A percentile compares a stretch with the other conserved stretches of the same genome.
Conservation (phyloP, 2,888 invertebrate species). For the Cotesia congregata region DNA sequence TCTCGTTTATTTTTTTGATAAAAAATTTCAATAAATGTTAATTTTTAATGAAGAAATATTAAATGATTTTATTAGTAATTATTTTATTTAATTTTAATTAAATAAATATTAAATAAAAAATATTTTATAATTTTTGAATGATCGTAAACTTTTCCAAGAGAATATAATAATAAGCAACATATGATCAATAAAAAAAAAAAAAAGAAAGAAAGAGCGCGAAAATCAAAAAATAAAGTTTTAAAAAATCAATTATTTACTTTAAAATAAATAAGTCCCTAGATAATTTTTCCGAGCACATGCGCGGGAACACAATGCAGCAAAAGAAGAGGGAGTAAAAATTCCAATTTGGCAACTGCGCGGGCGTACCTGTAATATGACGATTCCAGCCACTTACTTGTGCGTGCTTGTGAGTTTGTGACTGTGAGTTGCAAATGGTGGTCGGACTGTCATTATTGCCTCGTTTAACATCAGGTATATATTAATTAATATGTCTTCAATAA, state of each 20-base stretch:
- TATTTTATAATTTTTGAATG: too few species aligned
- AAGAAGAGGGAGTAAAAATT: constrained; percentile 8
- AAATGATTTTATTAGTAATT: too few species aligned
- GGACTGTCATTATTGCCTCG: constrained; percentile 65
- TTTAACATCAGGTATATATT: constrained; percentile 66
- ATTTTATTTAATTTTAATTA: too few species aligned
- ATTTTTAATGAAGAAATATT: too few species aligned
- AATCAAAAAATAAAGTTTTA: too few species aligned
- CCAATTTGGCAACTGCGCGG: constrained; percentile 24
- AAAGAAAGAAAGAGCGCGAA: too few species aligned
- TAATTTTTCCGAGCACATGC: not conserved
- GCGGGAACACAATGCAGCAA: not conserved
- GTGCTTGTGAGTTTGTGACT: constrained; percentile 33
- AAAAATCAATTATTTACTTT: not conserved
- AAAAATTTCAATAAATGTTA: too few species aligned
- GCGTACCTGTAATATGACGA: constrained; percentile 19
- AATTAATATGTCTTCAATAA: not conserved
- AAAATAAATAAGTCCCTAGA: not conserved
- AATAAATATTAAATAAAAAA: too few species aligned
- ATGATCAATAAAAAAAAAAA: too few species aligned
- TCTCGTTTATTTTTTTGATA: too few species aligned
- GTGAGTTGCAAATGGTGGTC: constrained; percentile 68
- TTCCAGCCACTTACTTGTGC: not conserved
- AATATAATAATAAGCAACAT: too few species aligned
- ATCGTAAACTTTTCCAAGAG: too few species aligned